phyloP scores from a whole-genome alignment of 2,888 invertebrate genomes.

The Chymomyza caudatula region DNA sequence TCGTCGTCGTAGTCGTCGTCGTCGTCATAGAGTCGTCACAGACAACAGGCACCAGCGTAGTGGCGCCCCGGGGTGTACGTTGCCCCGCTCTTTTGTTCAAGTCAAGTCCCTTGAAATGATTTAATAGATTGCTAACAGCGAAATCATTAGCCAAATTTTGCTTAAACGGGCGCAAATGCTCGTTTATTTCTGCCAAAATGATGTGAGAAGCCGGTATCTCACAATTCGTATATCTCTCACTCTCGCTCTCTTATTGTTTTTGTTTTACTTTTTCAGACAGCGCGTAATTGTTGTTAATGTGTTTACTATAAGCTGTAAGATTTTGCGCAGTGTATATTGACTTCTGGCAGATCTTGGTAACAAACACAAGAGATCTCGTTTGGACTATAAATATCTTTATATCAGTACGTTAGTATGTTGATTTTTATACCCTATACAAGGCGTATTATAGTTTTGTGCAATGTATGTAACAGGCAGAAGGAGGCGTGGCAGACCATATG shows the following conservation, averaged over 20 bases:
- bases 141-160: background rate
- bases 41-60: constrained; percentile 37
- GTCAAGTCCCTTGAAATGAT: background rate
- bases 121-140: background rate
- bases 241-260: background rate
- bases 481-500: too few relatives aligned
- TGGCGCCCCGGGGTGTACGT: background rate
- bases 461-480: too few relatives aligned
- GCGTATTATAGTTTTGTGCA: too few relatives aligned
- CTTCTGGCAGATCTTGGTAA: too few relatives aligned
- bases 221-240: background rate
- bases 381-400: too few relatives aligned
- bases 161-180: background rate
- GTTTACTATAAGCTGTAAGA: constrained; percentile 1
- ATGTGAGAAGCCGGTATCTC: background rate
- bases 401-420: too few relatives aligned
- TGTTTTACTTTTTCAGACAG: background rate
- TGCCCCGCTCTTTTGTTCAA: background rate
- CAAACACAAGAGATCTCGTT: too few relatives aligned
- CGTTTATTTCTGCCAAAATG: background rate
- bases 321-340: constrained; percentile 35
- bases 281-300: background rate
- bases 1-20: background rate
- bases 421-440: too few relatives aligned
- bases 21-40: background rate